These are phyloP conservation scores for Strongylocentrotus purpuratus DNA, from an alignment of 35 echinoderm and acorn worm genomes.

Conservation along the genomic window DNA sequence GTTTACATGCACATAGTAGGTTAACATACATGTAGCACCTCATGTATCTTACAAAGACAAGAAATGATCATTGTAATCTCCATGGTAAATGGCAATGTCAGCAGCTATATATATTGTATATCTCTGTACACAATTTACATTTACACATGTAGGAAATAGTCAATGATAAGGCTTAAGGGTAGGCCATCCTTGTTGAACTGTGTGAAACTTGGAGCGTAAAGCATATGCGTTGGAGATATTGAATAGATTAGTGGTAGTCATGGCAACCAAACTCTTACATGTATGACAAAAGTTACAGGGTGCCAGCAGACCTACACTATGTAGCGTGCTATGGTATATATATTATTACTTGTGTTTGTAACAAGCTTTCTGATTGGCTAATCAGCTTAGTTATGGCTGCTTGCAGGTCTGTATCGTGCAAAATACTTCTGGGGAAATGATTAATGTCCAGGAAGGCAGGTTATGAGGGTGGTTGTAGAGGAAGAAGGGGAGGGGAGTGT, in stretches of 20 bases:
- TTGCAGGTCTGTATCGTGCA: background rate
- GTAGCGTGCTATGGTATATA: too few species aligned
- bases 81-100: too few species aligned
- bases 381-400: background rate
- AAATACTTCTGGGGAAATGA: background rate
- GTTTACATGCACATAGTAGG: too few species aligned
- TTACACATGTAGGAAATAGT: too few species aligned
- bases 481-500: background rate
- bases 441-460: background rate
- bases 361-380: conserved; percentile 5
- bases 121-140: too few species aligned
- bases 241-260: conserved; percentile 23
- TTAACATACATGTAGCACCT: too few species aligned
- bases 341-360: background rate
- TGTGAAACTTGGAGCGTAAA: background rate
- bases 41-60: too few species aligned
- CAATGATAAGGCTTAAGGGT: background rate
- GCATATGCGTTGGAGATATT: background rate
- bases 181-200: background rate
- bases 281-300: background rate
- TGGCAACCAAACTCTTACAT: conserved; percentile 32
- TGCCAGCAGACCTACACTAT: conserved; percentile 6
- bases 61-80: too few species aligned
- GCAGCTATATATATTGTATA: too few species aligned
- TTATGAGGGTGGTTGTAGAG: background rate